These are phyloP conservation scores for Melopsittacus undulatus DNA, from an alignment of 2,797 vertebrate species.

Conservation along the genomic window DNA sequence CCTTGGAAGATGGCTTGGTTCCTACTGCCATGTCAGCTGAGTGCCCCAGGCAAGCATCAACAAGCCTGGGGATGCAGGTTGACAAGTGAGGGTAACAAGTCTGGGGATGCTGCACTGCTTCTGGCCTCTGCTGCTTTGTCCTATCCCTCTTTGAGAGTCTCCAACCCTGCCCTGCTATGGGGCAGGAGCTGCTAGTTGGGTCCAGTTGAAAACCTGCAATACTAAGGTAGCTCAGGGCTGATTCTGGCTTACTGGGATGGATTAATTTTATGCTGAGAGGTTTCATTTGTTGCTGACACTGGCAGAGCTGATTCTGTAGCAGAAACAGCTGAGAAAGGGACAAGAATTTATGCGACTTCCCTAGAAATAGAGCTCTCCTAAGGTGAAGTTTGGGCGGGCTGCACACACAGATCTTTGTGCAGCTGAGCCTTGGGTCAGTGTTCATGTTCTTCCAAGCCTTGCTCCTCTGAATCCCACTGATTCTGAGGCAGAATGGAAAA, in stretches of 20 bases:
- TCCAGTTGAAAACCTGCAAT: background rate
- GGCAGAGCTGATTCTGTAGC: background rate
- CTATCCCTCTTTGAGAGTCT: background rate
- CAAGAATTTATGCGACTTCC: background rate
- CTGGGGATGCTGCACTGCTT: background rate
- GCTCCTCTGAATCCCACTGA: background rate
- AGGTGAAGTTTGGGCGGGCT: fast-evolving
- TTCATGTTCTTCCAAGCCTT: background rate
- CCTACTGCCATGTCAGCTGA: fast-evolving
- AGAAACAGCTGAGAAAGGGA: background rate
- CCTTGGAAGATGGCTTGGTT: background rate
- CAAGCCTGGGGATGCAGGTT: background rate
- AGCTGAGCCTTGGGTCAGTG: background rate
- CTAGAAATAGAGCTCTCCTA: fast-evolving
- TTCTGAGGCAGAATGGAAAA: background rate
- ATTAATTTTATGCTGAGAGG: background rate
- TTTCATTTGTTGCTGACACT: background rate
- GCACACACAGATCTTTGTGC: background rate
- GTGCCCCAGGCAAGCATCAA: background rate
- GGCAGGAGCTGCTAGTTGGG: background rate
- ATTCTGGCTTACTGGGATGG: background rate
- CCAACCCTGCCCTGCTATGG: background rate
- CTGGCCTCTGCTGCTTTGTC: background rate
- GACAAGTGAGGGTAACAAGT: too few species aligned
- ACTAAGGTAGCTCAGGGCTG: background rate